Percentiles rank a stretch among this genome's conserved stretches.
phyloP scores from a whole-genome alignment of 1,140 invertebrate genomes.

The Drosophila navojoa region DNA sequence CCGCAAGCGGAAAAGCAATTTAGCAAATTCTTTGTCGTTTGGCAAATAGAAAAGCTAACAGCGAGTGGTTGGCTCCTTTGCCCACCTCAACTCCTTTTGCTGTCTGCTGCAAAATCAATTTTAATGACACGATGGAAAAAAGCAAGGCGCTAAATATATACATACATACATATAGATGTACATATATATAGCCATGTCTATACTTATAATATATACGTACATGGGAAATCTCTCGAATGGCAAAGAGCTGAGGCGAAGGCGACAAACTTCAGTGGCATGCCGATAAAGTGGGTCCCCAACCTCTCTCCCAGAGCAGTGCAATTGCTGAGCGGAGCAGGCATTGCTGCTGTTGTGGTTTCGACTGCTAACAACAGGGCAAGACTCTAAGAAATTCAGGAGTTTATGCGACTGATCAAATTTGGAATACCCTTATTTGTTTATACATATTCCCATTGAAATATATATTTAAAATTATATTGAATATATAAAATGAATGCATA shows the following conservation, averaged over 20 bases:
- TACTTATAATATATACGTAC: slow-evolving; percentile 4
- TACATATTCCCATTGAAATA: too few relatives aligned
- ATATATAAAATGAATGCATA: too few relatives aligned
- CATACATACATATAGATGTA: slow-evolving; percentile 4
- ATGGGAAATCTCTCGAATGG: slow-evolving; percentile 42
- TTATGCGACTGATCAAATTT: neutral
- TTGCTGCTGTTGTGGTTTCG: slow-evolving; percentile 16
- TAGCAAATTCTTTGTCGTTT: slow-evolving; percentile 79
- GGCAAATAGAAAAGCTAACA: slow-evolving; percentile 75
- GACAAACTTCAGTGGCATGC: slow-evolving; percentile 60
- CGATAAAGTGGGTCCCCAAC: slow-evolving; percentile 54
- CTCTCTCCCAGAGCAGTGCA: slow-evolving; percentile 14
- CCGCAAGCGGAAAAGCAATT: slow-evolving; percentile 75
- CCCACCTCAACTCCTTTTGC: slow-evolving; percentile 6
- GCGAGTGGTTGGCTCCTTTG: slow-evolving; percentile 30
- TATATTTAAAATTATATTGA: too few relatives aligned
- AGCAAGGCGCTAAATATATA: slow-evolving; percentile 33
- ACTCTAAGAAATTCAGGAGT: neutral
- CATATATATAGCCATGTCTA: slow-evolving; percentile 1
- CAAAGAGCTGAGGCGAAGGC: slow-evolving; percentile 48
- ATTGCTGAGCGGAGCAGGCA: slow-evolving; percentile 4
- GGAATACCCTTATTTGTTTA: slow-evolving; percentile 4
- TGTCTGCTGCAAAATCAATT: slow-evolving; percentile 70
- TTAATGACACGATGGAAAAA: slow-evolving; percentile 69
- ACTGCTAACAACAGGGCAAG: neutral